Base-by-base conservation (phyloP, 2,797 vertebrate genomes). In the Hemibagrus guttatus region DNA sequence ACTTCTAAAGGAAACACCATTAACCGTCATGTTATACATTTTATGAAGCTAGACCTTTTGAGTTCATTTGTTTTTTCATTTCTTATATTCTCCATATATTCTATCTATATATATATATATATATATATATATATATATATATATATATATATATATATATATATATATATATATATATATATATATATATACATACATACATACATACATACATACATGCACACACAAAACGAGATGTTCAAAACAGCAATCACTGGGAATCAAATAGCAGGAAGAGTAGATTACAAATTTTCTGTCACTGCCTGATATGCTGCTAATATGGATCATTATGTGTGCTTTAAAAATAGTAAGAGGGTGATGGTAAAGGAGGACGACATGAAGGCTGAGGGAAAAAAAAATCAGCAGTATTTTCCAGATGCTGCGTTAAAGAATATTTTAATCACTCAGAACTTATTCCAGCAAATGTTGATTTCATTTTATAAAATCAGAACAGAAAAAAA, bases 251-350 rank as follows among this genome's bases (percentile, higher is more conserved):
- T 72, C 72, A 84, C 35, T 72, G 52, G 17, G 49, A 35, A 68
- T 84, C 31, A 84, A n/a, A 54, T 72, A 26, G 35, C 82, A 56
- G 42, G 68, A 59, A 59, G 35, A 23, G 82, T 71, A 72, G 35
- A 46, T 58, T 58, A 72, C 42, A 58, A 68, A 68, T 66, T 39
- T 39, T n/a, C 21, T 39, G 23, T 19, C 35, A 71, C 19, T 39
- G 31, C 35, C 31, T 58, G 82, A 84, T 84, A 31, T 39, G 68
- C 82, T 72, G 82, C 68, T 84, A 71, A 84, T 84, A 59, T 84
- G 68, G 68, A 84, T 84, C 82, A 84, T 68, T 84, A 16, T 84
- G 82, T 72, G 66, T 31, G 54, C 58, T 72, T 72, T 84, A 84
- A 68, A 83, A 83, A 83, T 83, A 83, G 64, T 6, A 69, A 54